phyloP scores from a whole-genome alignment of 2,888 invertebrate species.

The Lithophane socia region DNA sequence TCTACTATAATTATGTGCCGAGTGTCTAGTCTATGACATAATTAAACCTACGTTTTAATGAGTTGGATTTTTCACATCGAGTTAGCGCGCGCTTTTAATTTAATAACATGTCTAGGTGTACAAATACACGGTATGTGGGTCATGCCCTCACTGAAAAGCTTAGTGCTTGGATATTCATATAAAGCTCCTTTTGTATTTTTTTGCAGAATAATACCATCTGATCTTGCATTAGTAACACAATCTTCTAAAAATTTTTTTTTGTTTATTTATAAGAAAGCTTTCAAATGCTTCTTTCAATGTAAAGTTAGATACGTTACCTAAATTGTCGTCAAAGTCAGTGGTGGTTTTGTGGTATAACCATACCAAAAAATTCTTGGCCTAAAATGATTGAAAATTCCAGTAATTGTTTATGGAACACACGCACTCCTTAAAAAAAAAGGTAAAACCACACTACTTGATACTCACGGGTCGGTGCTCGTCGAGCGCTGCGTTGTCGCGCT shows the following conservation, averaged over 20 bases:
- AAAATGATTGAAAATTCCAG: background rate
- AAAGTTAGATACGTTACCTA: too few species aligned
- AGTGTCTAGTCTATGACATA: constrained; percentile 66
- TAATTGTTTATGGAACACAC: background rate
- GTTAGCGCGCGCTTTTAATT: constrained; percentile 55
- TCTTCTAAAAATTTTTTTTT: background rate
- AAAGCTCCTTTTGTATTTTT: constrained; percentile 31
- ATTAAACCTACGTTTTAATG: constrained; percentile 70
- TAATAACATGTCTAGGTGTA: constrained; percentile 54
- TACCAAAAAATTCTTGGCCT: background rate
- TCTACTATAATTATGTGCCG: constrained; percentile 60
- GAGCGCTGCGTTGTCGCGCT: constrained; percentile 69
- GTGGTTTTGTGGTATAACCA: too few species aligned
- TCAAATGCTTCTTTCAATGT: too few species aligned
- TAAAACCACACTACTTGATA: constrained; percentile 38
- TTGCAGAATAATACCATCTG: constrained; percentile 4
- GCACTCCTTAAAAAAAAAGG: background rate
- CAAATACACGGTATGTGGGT: constrained; percentile 37
- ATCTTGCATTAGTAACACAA: background rate
- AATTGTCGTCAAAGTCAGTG: too few species aligned
- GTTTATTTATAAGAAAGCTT: too few species aligned
- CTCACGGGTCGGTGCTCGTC: constrained; percentile 77
- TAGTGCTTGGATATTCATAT: constrained; percentile 26
- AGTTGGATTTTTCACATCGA: constrained; percentile 62
- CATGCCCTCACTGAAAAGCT: constrained; percentile 20